Conservation (phyloP, 2,113 vertebrate genomes). For the Amphiprion percula region DNA sequence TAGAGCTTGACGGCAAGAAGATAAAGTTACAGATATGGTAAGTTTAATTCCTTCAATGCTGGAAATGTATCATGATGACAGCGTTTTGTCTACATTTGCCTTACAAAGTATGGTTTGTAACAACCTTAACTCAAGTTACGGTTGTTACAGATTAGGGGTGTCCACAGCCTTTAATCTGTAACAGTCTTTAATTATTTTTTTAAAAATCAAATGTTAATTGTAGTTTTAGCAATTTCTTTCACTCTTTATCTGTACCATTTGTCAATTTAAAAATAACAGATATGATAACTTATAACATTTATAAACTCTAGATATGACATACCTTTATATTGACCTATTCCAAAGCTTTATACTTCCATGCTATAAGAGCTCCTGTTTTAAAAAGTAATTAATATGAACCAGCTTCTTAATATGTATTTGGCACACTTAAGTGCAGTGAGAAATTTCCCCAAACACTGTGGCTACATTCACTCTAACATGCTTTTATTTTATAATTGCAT, state of each 20-base stretch:
- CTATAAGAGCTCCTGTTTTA: background rate
- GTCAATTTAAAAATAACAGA: no score
- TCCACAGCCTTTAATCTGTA: no score
- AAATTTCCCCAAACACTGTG: background rate
- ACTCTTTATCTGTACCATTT: no score
- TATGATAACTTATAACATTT: no score
- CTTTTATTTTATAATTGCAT: no score
- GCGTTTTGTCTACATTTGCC: background rate
- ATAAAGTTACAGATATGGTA: conserved; percentile 99
- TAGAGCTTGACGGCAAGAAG: conserved; percentile 97
- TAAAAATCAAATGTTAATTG: no score
- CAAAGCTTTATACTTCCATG: background rate
- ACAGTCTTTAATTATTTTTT: no score
- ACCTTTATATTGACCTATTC: no score
- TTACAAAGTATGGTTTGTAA: background rate
- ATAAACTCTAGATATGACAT: no score
- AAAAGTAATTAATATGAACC: background rate
- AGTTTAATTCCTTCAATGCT: conserved; percentile 51
- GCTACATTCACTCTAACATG: no score
- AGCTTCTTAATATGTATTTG: no score
- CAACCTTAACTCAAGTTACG: background rate
- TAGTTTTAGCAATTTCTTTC: no score
- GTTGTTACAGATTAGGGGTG: background rate
- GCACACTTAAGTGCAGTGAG: background rate
- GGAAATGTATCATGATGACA: background rate